Conservation (phyloP, 2,113 vertebrate species). For the Pygoscelis antarcticus region DNA sequence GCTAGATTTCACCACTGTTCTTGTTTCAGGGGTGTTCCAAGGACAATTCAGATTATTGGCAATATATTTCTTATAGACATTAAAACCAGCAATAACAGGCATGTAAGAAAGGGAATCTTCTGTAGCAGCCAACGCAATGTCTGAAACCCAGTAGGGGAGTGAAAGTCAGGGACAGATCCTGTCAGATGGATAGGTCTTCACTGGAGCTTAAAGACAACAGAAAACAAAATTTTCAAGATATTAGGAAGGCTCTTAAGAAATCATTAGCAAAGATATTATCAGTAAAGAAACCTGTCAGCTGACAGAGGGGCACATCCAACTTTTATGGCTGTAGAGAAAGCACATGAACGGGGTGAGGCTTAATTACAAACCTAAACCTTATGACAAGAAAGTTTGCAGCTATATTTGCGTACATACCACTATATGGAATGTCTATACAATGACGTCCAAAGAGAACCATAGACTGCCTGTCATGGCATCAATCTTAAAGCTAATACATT, state of each 20-base stretch:
- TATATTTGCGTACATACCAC: not conserved
- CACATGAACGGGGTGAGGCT: not conserved
- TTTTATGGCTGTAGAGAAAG: not conserved
- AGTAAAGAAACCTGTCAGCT: not conserved
- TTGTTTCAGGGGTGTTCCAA: not conserved
- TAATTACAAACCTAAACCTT: not conserved
- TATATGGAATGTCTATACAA: not conserved
- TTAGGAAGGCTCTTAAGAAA: not conserved
- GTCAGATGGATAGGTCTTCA: not conserved
- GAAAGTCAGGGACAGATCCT: not conserved
- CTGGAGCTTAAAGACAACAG: not conserved
- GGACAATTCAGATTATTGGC: not conserved
- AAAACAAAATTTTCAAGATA: not conserved
- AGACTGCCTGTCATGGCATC: not conserved
- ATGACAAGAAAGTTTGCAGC: not conserved
- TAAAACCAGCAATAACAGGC: not conserved
- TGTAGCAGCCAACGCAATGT: rapidly evolving
- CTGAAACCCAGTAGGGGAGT: not conserved
- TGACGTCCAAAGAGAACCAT: not conserved
- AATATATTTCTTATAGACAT: not conserved
- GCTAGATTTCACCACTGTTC: not conserved
- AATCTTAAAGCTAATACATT: not conserved
- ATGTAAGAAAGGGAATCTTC: not conserved
- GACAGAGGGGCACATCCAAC: not conserved
- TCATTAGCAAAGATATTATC: not conserved